Conservation (phyloP, 2,797 vertebrate species). For the Lutjanus campechanus region DNA sequence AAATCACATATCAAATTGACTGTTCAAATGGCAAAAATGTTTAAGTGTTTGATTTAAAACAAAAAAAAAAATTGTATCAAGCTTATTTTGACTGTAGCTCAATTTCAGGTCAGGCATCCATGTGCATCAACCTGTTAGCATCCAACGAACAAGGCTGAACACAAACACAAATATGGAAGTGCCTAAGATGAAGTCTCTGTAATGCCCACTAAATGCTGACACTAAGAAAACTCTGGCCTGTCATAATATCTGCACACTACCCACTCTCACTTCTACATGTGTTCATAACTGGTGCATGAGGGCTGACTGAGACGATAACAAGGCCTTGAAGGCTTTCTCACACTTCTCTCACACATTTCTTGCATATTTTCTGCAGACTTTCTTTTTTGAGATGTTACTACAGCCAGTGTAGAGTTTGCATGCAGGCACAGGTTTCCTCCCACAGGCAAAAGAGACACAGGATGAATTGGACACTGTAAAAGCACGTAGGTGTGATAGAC, state of each 20-base stretch:
- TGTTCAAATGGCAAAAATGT: neutral
- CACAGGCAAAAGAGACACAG: neutral
- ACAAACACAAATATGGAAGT: neutral
- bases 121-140: neutral
- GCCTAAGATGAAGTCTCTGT: neutral
- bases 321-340: neutral
- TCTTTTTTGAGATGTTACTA: too few relatives aligned
- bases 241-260: neutral
- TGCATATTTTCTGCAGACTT: neutral
- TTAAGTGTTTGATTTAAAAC: too few relatives aligned
- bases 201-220: neutral
- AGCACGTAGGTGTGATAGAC: neutral
- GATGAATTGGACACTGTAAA: neutral
- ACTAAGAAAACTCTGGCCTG: neutral
- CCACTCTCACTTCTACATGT: neutral
- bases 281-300: too few relatives aligned
- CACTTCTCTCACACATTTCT: neutral
- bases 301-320: too few relatives aligned
- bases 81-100: neutral
- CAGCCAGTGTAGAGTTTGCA: constrained; percentile 1
- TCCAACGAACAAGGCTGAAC: neutral
- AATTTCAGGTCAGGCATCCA: neutral
- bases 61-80: neutral
- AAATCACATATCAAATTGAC: neutral
- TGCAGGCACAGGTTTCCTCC: neutral